Evolutionary conservation across 1,140 invertebrate genomes (phyloP).

Genomic region (Platyscapa corneri): DNA sequence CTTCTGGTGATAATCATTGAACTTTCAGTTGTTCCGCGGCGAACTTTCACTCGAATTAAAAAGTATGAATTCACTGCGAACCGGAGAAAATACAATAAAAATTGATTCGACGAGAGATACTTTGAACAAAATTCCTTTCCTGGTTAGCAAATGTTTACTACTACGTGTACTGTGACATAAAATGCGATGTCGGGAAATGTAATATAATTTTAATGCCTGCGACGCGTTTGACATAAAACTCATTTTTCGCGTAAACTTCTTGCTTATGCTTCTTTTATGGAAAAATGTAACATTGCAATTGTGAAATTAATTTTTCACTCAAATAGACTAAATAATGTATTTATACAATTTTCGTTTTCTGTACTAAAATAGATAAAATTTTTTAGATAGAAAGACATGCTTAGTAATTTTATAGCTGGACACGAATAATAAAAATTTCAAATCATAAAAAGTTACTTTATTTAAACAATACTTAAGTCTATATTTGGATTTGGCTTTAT

Average conservation of each 20-base stretch:
- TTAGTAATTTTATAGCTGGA: no score
- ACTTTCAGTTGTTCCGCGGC: not conserved
- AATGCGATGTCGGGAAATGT: not conserved
- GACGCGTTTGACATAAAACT: not conserved
- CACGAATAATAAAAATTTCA: no score
- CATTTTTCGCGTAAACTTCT: not conserved
- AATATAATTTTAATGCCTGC: not conserved
- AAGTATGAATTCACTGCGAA: not conserved
- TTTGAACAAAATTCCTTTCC: not conserved
- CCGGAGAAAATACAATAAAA: not conserved
- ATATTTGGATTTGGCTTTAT: no score
- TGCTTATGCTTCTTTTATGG: not conserved
- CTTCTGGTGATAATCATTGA: not conserved
- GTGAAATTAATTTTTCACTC: no score
- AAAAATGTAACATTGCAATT: not conserved
- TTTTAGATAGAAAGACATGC: no score
- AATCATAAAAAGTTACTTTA: no score
- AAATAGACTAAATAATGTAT: no score
- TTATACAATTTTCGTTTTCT: no score
- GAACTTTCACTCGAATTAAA: conserved; percentile 1
- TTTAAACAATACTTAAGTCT: no score
- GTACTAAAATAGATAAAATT: no score
- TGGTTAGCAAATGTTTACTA: not conserved
- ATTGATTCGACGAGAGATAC: not conserved
- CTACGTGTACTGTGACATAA: not conserved